These are phyloP conservation scores for Panorpa germanica DNA, from an alignment of 2,888 invertebrate species.

Conservation along the genomic window DNA sequence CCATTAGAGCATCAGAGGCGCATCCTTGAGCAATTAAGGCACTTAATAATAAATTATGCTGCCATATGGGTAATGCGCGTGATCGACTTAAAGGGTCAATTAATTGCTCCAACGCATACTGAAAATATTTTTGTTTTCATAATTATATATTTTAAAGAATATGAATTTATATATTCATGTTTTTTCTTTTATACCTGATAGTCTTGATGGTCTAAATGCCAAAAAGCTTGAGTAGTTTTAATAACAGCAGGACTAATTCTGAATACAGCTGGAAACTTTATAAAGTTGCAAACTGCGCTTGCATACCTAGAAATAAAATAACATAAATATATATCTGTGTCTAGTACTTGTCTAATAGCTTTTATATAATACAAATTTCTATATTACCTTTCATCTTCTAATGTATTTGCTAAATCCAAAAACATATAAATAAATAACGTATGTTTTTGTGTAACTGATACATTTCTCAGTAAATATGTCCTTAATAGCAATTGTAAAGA, in stretches of 20 bases:
- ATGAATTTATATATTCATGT: no score
- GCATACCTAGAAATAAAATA: slow-evolving; percentile 25
- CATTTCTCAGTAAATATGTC: slow-evolving; percentile 48
- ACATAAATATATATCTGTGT: slow-evolving; percentile 3
- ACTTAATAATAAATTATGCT: slow-evolving; percentile 19
- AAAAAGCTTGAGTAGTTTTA: slow-evolving; percentile 69
- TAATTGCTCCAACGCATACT: slow-evolving; percentile 19
- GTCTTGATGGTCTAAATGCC: slow-evolving; percentile 76
- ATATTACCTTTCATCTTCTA: slow-evolving; percentile 36
- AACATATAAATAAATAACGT: slow-evolving; percentile 63
- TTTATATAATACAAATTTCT: no score
- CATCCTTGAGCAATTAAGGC: slow-evolving; percentile 17
- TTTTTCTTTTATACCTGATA: slow-evolving; percentile 39
- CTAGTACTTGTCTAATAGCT: slow-evolving; percentile 6
- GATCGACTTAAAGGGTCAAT: slow-evolving; percentile 18
- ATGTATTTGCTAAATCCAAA: slow-evolving; percentile 56
- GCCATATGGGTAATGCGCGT: slow-evolving; percentile 18
- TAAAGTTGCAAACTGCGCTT: slow-evolving; percentile 45
- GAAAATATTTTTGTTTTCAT: no score
- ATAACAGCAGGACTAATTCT: slow-evolving; percentile 52
- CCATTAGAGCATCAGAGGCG: slow-evolving; percentile 17
- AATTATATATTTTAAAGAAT: no score
- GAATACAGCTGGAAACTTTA: slow-evolving; percentile 67
- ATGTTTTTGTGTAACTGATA: slow-evolving; percentile 53
- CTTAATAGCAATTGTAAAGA: slow-evolving; percentile 61